A percentile compares a stretch with the other conserved stretches of the same genome.
Conservation (phyloP, 2,797 vertebrate species). For the Sebastes trivittatus region DNA sequence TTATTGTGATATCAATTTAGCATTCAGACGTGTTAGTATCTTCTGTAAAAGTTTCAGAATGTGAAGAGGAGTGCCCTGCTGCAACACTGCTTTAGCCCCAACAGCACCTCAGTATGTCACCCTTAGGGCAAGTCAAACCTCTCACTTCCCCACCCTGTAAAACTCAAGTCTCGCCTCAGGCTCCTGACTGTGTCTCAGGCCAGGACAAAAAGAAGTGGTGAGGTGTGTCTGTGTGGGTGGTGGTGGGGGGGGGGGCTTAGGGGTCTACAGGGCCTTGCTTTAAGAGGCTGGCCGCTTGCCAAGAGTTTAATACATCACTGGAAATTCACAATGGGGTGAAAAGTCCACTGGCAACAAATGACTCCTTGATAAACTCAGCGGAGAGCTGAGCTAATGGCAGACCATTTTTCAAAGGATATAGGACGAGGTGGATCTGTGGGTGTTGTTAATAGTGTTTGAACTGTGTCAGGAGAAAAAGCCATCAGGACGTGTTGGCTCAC, state of each 20-base stretch:
- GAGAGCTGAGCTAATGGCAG: slow-evolving; percentile 17
- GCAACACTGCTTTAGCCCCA: slow-evolving; percentile 9
- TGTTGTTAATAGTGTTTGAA: slow-evolving; percentile 19
- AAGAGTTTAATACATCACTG: slow-evolving; percentile 60
- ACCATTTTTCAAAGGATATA: slow-evolving; percentile 1
- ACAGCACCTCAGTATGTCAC: slow-evolving; percentile 34
- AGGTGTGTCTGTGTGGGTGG: slow-evolving; percentile 25
- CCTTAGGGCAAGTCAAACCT: slow-evolving; percentile 49
- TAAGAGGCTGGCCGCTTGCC: slow-evolving; percentile 60
- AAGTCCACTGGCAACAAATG: slow-evolving; percentile 62
- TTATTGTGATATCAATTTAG: background rate
- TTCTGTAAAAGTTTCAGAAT: slow-evolving; percentile 28
- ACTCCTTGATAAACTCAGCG: slow-evolving; percentile 52
- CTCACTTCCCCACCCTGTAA: slow-evolving; percentile 22
- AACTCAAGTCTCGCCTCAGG: slow-evolving; percentile 24
- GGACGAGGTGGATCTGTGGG: background rate
- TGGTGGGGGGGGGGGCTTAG: background rate
- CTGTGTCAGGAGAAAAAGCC: background rate
- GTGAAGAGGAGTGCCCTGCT: slow-evolving; percentile 28
- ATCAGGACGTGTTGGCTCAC: slow-evolving; percentile 8
- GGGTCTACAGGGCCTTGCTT: background rate
- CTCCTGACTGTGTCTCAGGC: slow-evolving; percentile 40
- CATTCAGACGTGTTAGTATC: background rate
- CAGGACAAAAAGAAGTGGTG: slow-evolving; percentile 4
- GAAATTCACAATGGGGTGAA: slow-evolving; percentile 68